phyloP scores from a whole-genome alignment of 2,113 vertebrate genomes.

The Abramis brama region DNA sequence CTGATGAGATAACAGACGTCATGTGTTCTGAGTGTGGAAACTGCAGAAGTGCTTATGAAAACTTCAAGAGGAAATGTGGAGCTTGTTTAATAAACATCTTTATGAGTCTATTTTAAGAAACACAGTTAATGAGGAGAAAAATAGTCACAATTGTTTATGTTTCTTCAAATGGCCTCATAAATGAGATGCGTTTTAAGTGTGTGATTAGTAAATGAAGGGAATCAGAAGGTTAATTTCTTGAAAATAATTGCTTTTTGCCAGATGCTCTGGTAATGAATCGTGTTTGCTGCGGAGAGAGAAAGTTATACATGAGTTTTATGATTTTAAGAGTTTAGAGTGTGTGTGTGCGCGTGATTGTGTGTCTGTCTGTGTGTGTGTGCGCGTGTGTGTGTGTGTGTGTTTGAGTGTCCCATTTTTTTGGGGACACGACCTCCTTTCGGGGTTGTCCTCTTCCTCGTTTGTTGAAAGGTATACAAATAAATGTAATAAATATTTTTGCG shows the following conservation, averaged over 20 bases:
- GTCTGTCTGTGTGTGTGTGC: no score
- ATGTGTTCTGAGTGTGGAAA: neutral
- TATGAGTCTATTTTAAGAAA: conserved; percentile 9
- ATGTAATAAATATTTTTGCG: no score
- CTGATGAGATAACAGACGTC: no score
- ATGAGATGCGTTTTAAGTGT: neutral
- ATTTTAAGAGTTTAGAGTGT: neutral
- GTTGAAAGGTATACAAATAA: no score
- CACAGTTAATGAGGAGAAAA: neutral
- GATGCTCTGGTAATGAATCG: neutral
- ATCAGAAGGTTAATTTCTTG: neutral
- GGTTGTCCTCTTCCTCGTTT: no score
- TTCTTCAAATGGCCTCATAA: conserved; percentile 25
- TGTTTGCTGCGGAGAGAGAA: neutral
- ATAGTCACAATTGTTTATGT: neutral
- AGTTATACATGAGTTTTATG: neutral
- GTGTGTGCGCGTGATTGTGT: no score
- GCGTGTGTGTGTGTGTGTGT: neutral
- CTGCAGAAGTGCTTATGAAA: neutral
- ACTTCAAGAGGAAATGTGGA: neutral
- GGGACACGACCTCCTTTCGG: no score
- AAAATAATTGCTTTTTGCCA: neutral
- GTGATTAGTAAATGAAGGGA: conserved; percentile 9
- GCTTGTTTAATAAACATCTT: neutral
- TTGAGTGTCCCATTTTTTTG: no score